These are phyloP conservation scores for Phaethon lepturus DNA, from an alignment of 2,113 vertebrate species.

Conservation along the genomic window DNA sequence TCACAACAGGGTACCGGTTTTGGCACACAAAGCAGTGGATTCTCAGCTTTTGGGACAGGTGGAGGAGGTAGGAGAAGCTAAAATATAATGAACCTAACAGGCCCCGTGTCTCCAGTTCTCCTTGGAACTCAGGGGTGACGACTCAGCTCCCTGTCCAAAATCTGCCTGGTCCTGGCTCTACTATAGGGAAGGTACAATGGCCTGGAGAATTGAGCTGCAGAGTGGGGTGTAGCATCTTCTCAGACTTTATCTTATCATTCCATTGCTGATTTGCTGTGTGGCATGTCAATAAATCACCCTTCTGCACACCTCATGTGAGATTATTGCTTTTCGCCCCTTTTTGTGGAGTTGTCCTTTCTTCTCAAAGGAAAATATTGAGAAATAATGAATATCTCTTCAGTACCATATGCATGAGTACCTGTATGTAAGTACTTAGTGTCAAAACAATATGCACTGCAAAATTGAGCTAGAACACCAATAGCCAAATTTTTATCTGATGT, in stretches of 20 bases:
- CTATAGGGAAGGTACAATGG: not conserved
- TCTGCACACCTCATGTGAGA: not conserved
- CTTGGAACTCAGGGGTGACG: not conserved
- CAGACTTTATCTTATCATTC: not conserved
- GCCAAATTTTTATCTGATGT: not conserved
- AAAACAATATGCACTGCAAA: not conserved
- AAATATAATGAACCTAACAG: not conserved
- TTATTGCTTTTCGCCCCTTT: not conserved
- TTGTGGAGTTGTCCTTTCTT: not conserved
- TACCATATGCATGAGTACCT: not conserved
- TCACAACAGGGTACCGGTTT: constrained; percentile 86
- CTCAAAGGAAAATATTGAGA: not conserved
- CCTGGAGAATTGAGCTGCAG: not conserved
- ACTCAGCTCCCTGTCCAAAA: not conserved
- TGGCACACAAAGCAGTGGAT: constrained; percentile 81
- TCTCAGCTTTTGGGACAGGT: constrained; percentile 86
- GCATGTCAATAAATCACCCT: not conserved
- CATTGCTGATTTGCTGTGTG: not conserved
- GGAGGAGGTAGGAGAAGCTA: constrained; percentile 74
- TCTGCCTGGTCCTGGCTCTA: not conserved
- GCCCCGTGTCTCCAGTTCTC: not conserved
- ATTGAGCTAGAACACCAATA: not conserved
- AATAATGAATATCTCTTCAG: not conserved
- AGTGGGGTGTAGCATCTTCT: not conserved
- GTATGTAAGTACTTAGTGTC: not conserved